These are phyloP conservation scores for Subanguina moxae DNA, from an alignment of 1,140 invertebrate genomes.

Conservation along the genomic window DNA sequence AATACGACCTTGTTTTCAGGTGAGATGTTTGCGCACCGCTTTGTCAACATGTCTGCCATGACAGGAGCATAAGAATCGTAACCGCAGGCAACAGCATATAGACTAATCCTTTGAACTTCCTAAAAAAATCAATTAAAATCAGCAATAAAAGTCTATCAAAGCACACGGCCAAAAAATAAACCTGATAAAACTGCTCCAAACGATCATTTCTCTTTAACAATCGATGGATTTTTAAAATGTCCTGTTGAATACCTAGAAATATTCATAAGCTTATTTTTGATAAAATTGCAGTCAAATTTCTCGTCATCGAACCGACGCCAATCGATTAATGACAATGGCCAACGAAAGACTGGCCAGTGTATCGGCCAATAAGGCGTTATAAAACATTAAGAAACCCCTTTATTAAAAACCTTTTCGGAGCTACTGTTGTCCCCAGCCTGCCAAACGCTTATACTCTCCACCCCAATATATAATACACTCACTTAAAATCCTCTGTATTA, in stretches of 20 bases:
- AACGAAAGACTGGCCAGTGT: too few species aligned
- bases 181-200: slow-evolving; percentile 33
- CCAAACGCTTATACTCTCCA: too few species aligned
- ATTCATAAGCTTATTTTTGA: too few species aligned
- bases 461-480: too few species aligned
- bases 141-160: background rate
- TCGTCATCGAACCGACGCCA: too few species aligned
- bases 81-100: slow-evolving; percentile 29
- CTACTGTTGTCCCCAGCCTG: too few species aligned
- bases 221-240: slow-evolving; percentile 20
- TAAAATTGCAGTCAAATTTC: too few species aligned
- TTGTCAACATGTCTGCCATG: slow-evolving; percentile 16
- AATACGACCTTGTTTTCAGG: slow-evolving; percentile 13
- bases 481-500: too few species aligned
- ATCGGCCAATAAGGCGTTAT: too few species aligned
- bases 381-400: too few species aligned
- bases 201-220: slow-evolving; percentile 18
- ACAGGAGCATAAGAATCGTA: slow-evolving; percentile 17
- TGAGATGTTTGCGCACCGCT: slow-evolving; percentile 1
- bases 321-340: too few species aligned
- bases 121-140: slow-evolving; percentile 24
- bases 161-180: slow-evolving; percentile 10
- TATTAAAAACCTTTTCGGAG: too few species aligned
- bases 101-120: slow-evolving; percentile 19
- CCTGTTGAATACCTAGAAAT: slow-evolving; percentile 20